Conservation (phyloP, 1,140 invertebrate genomes). For the Macrotrachela quadricornifera region DNA sequence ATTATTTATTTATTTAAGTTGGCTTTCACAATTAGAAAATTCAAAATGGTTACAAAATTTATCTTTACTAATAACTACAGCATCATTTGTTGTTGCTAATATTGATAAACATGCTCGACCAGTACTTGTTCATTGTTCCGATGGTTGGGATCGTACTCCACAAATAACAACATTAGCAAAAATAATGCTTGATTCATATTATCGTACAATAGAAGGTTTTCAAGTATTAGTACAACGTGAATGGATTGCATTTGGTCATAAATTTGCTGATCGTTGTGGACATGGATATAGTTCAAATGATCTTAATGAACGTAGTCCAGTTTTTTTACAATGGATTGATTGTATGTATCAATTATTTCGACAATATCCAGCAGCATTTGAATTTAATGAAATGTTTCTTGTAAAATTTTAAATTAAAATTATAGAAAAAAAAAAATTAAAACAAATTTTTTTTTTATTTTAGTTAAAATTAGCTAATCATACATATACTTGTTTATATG, state of each 20-base stretch:
- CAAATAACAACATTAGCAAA: constrained; percentile 76
- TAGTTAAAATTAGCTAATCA: constrained; percentile 71
- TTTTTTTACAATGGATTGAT: constrained; percentile 92
- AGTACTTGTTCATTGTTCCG: constrained; percentile 79
- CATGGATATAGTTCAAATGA: constrained; percentile 36
- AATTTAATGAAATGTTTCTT: constrained; percentile 75
- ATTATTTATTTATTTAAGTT: too few relatives aligned
- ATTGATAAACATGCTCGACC: background rate
- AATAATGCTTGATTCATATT: constrained; percentile 73
- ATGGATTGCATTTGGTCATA: constrained; percentile 87
- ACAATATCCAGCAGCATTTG: constrained; percentile 64
- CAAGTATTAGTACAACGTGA: constrained; percentile 55
- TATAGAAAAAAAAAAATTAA: background rate
- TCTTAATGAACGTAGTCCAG: constrained; percentile 69
- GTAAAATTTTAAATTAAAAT: background rate
- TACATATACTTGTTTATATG: constrained; percentile 80
- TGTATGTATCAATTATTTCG: constrained; percentile 67
- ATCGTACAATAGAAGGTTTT: constrained; percentile 60
- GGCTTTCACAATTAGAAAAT: constrained; percentile 41
- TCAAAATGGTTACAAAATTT: constrained; percentile 75
- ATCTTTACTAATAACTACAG: constrained; percentile 53
- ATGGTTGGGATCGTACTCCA: constrained; percentile 86
- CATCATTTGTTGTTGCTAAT: constrained; percentile 36
- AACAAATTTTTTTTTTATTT: constrained; percentile 8
- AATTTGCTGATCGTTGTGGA: constrained; percentile 74